phyloP scores from a whole-genome alignment of 2,113 vertebrate genomes.

The Butastur rufipennis region DNA sequence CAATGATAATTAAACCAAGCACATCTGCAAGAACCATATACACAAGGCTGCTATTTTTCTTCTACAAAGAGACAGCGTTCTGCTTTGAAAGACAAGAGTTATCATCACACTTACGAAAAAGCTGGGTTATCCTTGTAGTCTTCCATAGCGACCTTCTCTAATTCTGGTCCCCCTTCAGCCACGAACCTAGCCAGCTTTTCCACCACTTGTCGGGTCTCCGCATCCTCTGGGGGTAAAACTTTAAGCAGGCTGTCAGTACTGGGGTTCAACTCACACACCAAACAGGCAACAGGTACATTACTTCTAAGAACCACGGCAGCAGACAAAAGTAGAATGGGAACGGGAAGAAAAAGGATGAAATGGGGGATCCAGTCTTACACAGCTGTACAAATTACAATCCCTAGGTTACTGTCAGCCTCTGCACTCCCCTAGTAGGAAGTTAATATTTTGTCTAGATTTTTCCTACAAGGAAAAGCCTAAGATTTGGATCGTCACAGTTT shows the following conservation, averaged over 20 bases:
- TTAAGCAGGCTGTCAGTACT: constrained; percentile 98
- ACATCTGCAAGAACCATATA: accelerated
- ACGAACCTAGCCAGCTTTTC: constrained; percentile 95
- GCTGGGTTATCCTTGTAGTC: constrained; percentile 92
- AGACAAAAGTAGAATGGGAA: constrained; percentile 56
- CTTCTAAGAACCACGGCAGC: constrained; percentile 70
- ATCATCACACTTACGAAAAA: constrained; percentile 83
- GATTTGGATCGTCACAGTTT: background rate
- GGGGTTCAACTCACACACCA: constrained; percentile 81
- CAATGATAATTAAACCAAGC: background rate
- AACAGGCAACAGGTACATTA: constrained; percentile 79
- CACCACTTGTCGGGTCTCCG: constrained; percentile 87
- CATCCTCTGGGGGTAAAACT: constrained; percentile 99
- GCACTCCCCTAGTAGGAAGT: background rate
- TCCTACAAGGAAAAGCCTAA: background rate
- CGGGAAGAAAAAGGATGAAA: constrained; percentile 63
- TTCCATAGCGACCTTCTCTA: constrained; percentile 92
- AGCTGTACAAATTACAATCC: background rate
- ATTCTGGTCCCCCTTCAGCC: constrained; percentile 89
- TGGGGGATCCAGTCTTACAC: background rate
- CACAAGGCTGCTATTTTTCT: background rate
- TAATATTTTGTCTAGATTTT: background rate
- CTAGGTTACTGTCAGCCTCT: background rate
- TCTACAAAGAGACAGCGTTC: background rate
- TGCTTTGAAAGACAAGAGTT: background rate